Conservation (phyloP, 2,797 vertebrate genomes). For the Sebastes aleutianus region DNA sequence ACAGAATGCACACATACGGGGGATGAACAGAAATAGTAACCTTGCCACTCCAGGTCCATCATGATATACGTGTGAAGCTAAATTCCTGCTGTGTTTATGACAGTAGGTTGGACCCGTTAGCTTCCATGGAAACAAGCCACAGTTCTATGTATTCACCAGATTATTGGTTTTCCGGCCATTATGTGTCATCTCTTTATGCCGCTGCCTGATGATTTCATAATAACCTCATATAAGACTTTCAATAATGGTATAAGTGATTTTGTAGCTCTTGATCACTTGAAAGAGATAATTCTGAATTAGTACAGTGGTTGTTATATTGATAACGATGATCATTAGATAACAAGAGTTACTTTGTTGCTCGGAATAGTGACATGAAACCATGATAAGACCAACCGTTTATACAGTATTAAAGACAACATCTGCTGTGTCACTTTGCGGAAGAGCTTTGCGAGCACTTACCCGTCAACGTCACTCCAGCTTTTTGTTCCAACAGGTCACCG, state of each 20-base stretch:
- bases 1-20: no score
- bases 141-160: slow-evolving; percentile 16
- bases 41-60: neutral
- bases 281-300: neutral
- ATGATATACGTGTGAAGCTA: neutral
- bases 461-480: slow-evolving; percentile 10
- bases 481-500: neutral
- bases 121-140: slow-evolving; percentile 55
- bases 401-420: slow-evolving; percentile 28
- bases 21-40: neutral
- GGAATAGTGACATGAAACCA: neutral
- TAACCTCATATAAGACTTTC: neutral
- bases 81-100: slow-evolving; percentile 9
- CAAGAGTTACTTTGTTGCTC: neutral
- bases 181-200: neutral
- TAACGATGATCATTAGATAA: neutral
- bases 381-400: slow-evolving; percentile 9
- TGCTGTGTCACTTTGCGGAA: slow-evolving; percentile 30
- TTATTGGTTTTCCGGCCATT: slow-evolving; percentile 23
- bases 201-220: slow-evolving; percentile 3
- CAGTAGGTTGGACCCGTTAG: slow-evolving; percentile 26
- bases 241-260: neutral
- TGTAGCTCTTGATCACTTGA: neutral
- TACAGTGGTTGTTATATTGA: neutral
- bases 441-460: slow-evolving; percentile 15